These are phyloP conservation scores for Oreonectes daqikongensis DNA, from an alignment of 2,797 vertebrate genomes.

Conservation along the genomic window DNA sequence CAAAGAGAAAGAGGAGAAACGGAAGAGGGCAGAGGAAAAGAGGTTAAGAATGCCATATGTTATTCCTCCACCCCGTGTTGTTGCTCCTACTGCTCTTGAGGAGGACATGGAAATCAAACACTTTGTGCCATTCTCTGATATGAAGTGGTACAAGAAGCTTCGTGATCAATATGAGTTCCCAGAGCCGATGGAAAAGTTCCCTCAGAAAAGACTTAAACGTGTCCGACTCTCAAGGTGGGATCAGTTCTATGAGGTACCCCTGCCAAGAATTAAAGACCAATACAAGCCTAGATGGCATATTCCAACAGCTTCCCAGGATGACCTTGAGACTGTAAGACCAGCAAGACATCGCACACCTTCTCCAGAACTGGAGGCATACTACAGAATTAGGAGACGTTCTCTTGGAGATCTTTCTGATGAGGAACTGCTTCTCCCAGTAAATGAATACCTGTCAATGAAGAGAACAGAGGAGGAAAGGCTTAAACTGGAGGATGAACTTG, in stretches of 20 bases:
- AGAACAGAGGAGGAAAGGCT: constrained; percentile 94
- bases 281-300: constrained; percentile 94
- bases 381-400: constrained; percentile 88
- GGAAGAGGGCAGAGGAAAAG: constrained; percentile 86
- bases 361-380: constrained; percentile 87
- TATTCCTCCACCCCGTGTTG: constrained; percentile 85
- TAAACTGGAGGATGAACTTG: constrained; percentile 92
- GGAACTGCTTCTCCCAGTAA: constrained; percentile 90
- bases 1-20: constrained; percentile 86
- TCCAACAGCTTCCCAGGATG: constrained; percentile 89
- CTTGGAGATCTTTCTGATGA: constrained; percentile 95
- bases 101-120: constrained; percentile 94
- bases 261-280: constrained; percentile 93
- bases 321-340: constrained; percentile 95
- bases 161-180: constrained; percentile 98
- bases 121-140: constrained; percentile 95
- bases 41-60: constrained; percentile 94
- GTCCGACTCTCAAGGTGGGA: constrained; percentile 98
- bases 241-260: constrained; percentile 95
- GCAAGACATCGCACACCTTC: constrained; percentile 87
- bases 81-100: constrained; percentile 78
- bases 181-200: constrained; percentile 89
- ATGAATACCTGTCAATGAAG: constrained; percentile 96
- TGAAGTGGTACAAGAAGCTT: constrained; percentile 98
- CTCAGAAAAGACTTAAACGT: constrained; percentile 92